These are phyloP conservation scores for Malurus alboscapulatus DNA, from an alignment of 2,113 vertebrate genomes.

Conservation along the genomic window DNA sequence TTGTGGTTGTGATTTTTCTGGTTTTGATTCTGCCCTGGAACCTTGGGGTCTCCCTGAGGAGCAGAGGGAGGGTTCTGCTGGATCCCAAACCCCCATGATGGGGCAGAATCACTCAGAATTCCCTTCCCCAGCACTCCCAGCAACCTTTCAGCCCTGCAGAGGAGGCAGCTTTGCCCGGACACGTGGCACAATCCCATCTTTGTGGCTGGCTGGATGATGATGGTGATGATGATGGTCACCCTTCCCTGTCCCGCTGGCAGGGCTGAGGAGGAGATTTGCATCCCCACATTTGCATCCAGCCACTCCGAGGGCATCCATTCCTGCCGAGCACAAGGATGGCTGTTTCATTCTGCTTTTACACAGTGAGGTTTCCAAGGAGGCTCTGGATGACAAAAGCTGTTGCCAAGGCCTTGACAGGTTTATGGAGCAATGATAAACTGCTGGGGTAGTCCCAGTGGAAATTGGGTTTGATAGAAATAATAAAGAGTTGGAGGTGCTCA, in stretches of 20 bases:
- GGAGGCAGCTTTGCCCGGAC: background rate
- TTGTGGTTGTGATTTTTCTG: background rate
- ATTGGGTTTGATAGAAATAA: background rate
- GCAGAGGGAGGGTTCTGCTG: background rate
- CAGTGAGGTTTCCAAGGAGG: background rate
- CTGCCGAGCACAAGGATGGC: background rate
- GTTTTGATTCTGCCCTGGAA: background rate
- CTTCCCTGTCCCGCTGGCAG: background rate
- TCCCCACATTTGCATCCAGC: background rate
- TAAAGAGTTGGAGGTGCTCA: slow-evolving; percentile 3
- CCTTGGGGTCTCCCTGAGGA: background rate
- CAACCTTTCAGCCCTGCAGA: background rate
- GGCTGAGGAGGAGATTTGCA: background rate
- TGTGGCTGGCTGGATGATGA: background rate
- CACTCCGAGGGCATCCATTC: background rate
- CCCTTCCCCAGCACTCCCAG: background rate
- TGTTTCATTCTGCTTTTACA: background rate
- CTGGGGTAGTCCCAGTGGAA: background rate
- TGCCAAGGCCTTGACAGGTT: background rate
- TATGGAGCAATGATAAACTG: background rate
- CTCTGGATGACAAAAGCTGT: too few species aligned
- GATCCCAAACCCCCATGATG: fast-evolving
- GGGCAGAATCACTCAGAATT: background rate
- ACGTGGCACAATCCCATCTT: background rate
- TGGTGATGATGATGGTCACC: background rate